Base-by-base conservation (phyloP, 2,797 vertebrate species). In the Anniella stebbinsi region DNA sequence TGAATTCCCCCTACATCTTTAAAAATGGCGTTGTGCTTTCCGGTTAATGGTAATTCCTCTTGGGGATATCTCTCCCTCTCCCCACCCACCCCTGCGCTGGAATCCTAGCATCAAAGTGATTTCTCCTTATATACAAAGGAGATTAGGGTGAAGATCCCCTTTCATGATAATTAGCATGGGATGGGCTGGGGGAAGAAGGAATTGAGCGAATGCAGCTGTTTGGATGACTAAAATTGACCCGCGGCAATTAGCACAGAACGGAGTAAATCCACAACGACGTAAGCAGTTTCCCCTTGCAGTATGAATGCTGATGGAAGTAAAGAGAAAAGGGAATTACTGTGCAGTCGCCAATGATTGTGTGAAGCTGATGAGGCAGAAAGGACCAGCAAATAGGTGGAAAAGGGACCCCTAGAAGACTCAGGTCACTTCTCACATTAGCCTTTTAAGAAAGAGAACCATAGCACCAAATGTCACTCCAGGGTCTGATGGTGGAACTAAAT, bases 161-260 rank as follows among this genome's bases (percentile, higher is more conserved):
- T 72, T 28, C 51, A 11, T 13, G 72, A 25, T 83, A 60, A 90
- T 84, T 69, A 81, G 36, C 72, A 5, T 0, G 33, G 90, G 11
- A 54, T 21, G 41, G 38, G 73, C 36, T 12, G 7, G 12, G 57
- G 69, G 84, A 28, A 89, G 7, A 63, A 11, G 54, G 81, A 81
- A 51, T 4, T 51, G 21, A 67, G 85, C 12, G 0, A 30, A 23
- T 25, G 2, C 28, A 63, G 75, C 38, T 75, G 87, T 87, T 88
- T 75, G 30, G 28, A 81, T 78, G n/a, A 86, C 66, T 84, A 88
- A 80, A 92, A 9, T 33, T 75, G 84, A 86, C 66, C 67, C 9
- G 10, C 0, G 1, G 78, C 63, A 76, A 57, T 54, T 18, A 54
- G 51, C 1, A 5, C 57, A 77, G 80, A 12, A 54, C 3, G 25